Evolutionary conservation across 2,797 vertebrate species (phyloP).

Genomic region (Chaenodraco wilsoni): DNA sequence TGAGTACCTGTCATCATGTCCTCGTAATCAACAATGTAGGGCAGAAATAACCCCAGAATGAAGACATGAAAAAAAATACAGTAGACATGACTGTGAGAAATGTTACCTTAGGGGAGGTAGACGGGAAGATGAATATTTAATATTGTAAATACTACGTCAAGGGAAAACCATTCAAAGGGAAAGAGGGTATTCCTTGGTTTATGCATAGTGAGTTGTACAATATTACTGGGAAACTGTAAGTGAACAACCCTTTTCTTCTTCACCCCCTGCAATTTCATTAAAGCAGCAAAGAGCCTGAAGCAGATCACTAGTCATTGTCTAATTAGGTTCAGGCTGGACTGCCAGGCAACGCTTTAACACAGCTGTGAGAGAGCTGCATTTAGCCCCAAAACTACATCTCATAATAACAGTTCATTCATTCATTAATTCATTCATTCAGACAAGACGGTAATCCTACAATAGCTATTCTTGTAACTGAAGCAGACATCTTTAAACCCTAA

Average conservation of each 20-base stretch:
- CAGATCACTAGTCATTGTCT: not conserved
- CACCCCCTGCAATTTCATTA: not conserved
- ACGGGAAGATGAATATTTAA: not conserved
- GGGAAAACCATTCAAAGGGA: not conserved
- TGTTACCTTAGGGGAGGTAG: not conserved
- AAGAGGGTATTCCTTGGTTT: not conserved
- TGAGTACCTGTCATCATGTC: slow-evolving; percentile 76
- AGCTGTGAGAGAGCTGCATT: not conserved
- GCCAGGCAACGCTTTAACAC: not conserved
- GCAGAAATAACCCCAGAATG: not conserved
- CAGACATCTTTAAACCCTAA: not conserved
- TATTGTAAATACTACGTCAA: not conserved
- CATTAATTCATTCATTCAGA: not conserved
- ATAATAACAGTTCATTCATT: not conserved
- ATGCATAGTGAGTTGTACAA: not conserved
- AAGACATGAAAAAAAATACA: not conserved
- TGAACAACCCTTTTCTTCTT: not conserved
- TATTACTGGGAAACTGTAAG: not conserved
- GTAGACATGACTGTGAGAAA: not conserved
- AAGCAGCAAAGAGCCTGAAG: slow-evolving; percentile 8
- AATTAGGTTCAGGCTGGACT: not conserved
- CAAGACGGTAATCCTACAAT: not conserved
- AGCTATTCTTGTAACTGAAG: not conserved
- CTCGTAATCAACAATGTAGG: not conserved
- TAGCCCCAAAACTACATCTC: not conserved